phyloP scores from a whole-genome alignment of 2,797 vertebrate genomes.

The Crax fasciolata region DNA sequence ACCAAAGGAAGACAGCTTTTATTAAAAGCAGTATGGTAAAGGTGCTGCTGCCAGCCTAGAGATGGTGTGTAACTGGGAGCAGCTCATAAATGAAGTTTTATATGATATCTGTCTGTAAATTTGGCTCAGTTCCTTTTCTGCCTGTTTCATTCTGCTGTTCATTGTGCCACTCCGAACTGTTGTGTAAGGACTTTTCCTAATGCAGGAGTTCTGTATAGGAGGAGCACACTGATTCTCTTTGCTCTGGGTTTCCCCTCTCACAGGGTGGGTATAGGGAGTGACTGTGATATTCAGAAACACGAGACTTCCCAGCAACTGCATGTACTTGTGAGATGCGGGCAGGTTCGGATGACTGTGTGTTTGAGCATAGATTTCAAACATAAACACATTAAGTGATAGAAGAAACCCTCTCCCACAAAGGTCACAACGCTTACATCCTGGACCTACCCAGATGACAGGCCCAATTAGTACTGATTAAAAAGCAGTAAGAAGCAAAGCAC shows the following conservation, averaged over 20 bases:
- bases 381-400: slow-evolving; percentile 40
- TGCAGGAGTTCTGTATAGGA: not conserved
- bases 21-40: slow-evolving; percentile 52
- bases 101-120: slow-evolving; percentile 33
- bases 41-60: slow-evolving; percentile 42
- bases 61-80: slow-evolving; percentile 39
- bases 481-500: slow-evolving; percentile 13
- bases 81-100: slow-evolving; percentile 57
- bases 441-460: slow-evolving; percentile 1
- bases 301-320: not conserved
- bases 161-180: not conserved
- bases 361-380: slow-evolving; percentile 38
- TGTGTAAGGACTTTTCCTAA: not conserved
- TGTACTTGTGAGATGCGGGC: not conserved
- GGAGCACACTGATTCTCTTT: not conserved
- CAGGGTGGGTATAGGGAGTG: not conserved
- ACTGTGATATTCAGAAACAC: not conserved
- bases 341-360: not conserved
- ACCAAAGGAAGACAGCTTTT: slow-evolving; percentile 41
- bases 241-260: not conserved
- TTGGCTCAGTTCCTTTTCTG: not conserved
- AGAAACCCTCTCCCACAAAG: slow-evolving; percentile 42
- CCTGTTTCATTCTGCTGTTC: not conserved
- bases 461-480: slow-evolving; percentile 18
- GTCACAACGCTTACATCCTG: slow-evolving; percentile 3